Evolutionary conservation across 1,140 invertebrate genomes (phyloP).

Genomic region (roundworm (Caenorhabditis elegans)): DNA sequence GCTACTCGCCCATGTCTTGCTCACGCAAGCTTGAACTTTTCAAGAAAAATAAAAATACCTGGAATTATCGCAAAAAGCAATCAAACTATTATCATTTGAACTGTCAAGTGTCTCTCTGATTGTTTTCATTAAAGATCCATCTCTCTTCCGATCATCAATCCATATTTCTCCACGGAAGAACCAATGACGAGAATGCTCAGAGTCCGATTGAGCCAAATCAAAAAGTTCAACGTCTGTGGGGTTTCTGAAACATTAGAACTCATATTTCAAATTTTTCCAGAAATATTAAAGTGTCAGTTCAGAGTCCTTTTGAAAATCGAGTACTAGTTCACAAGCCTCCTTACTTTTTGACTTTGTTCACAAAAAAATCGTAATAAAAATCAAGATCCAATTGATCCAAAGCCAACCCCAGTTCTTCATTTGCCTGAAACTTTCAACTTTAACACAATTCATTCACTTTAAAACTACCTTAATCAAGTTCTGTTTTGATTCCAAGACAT

Average conservation of each 20-base stretch:
- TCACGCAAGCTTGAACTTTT: too few species aligned
- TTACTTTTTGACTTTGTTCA: conserved; percentile 64
- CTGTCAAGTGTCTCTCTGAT: conserved; percentile 83
- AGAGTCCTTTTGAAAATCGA: too few species aligned
- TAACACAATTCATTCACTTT: neutral
- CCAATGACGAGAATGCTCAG: conserved; percentile 71
- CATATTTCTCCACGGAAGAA: conserved; percentile 80
- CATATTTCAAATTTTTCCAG: too few species aligned
- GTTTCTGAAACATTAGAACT: conserved; percentile 81
- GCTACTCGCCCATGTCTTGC: too few species aligned
- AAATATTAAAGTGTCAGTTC: too few species aligned
- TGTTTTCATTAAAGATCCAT: conserved; percentile 81
- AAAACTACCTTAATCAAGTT: conserved; percentile 39
- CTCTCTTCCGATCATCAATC: conserved; percentile 78
- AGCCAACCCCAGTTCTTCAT: conserved; percentile 63
- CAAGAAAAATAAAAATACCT: conserved; percentile 71
- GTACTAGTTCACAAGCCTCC: too few species aligned
- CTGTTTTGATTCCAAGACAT: conserved; percentile 45
- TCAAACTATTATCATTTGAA: conserved; percentile 90
- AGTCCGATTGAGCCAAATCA: conserved; percentile 95
- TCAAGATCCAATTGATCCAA: conserved; percentile 69
- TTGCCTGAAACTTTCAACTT: conserved; percentile 43
- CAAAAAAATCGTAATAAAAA: conserved; percentile 69
- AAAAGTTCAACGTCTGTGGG: conserved; percentile 96
- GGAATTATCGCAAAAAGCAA: conserved; percentile 96